Evolutionary conservation across 2,797 vertebrate species (phyloP), one percentile per base, ranked within the genome.

Genomic region (Rhodeus uyekii): DNA sequence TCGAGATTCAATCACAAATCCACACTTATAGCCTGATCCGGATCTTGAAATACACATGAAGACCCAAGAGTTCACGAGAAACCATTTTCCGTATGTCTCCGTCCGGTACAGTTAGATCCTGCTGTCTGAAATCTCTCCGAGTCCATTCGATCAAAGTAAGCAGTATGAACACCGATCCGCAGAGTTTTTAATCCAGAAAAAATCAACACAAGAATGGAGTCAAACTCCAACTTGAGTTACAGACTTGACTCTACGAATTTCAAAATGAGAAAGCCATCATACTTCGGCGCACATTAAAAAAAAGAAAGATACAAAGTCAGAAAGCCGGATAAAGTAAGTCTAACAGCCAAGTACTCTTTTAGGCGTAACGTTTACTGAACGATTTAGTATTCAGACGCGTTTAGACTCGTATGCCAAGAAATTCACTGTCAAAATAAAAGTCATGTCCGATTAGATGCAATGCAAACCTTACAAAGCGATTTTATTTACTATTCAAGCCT

Each of bases 401-500:
- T 14, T 24, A 74, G 71, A 55, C 32, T 50, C 22, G 13, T 14
- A 24, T 22, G 22, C 19, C 48, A 24, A 24, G 8, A 16, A 27
- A 24, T 55, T 10, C 12, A 34, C 8, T 53, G 29, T 73, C 71
- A 74, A 74, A 74, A 74, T 74, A 74, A 74, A 74, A 74, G 71
- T 55, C 71, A 24, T 16, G 32, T 9, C 22, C 13, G 8, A 55
- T 55, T 55, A 36, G 6, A 16, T 53, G 13, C 48, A 72, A 69
- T 46, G 10, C 24, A 69, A 69, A 46, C 12, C 44, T 34, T 48
- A 48, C 27, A 22, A 50, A 34, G 50, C 9, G 13, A 10, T 44
- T 68, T 68, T 27, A 27, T 29, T 67, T 42, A 67, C 16, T 67
- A 39, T 12, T 67, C 3, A 4, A 16, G 3, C 27, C 39, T 69